Evolutionary conservation across 2,888 invertebrate species (phyloP), one percentile per base, ranked within the genome.

Genomic region (Corbicula japonica): DNA sequence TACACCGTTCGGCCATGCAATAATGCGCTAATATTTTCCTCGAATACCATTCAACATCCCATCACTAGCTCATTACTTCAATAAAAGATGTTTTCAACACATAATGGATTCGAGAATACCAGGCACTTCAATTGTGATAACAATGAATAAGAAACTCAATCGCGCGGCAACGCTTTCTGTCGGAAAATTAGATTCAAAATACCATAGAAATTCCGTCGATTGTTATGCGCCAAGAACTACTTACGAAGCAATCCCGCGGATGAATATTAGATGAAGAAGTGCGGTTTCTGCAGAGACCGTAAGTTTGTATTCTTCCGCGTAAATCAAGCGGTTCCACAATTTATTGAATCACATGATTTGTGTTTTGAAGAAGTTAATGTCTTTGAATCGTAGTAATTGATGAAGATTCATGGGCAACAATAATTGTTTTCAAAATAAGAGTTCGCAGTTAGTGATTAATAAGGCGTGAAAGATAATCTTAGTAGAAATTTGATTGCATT

Each of bases 151-250:
- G 83, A 69, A 80, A 83, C 69, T 65, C 77, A 83, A 73, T 80
- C 80, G 78, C 56, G 79, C 80, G 54, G 61, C 69, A 73, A 73
- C 69, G 52, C 78, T 75, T 78, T 83, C 80, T 80, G 83, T 80
- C 68, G 66, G 83, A 73, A 83, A 83, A 83, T 83, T 74, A 80
- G 83, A 80, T 80, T 80, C 80, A 75, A 76, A 80, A 75, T 60
- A 72, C 72, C 69, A 83, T 77, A 71, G 80, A 83, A 83, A 76
- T 72, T 69, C 66, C 61, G 60, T 32, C 68, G 60, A 71, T 77
- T 74, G 69, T 72, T 54, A 58, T 66, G 62, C 71, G 35, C 58
- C 52, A 34, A 56, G 54, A 44, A 56, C 63, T 30, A 44, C 63
- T 62, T 62, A 54, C 63, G 66, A 70, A 60, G 70, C 71, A 82